Percentiles rank a stretch among this genome's conserved stretches.
Evolutionary conservation across 2,797 vertebrate genomes (phyloP).

Genomic region (Todus mexicanus): DNA sequence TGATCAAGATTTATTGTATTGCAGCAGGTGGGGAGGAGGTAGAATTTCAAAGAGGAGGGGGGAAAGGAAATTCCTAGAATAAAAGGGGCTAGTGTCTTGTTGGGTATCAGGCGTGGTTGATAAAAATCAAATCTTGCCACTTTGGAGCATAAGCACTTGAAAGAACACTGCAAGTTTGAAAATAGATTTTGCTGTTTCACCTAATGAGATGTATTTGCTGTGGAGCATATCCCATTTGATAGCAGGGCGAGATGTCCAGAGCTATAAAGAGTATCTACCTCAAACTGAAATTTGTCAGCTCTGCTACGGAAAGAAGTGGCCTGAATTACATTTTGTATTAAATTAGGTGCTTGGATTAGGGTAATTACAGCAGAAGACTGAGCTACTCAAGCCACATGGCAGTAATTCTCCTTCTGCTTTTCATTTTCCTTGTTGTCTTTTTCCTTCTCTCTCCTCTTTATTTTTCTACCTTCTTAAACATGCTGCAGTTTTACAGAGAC

Average conservation of each 20-base stretch:
- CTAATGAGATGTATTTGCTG: neutral
- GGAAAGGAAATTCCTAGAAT: neutral
- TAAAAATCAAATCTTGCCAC: neutral
- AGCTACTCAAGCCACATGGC: neutral
- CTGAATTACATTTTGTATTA: neutral
- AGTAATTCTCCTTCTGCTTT: neutral
- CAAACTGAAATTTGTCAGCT: neutral
- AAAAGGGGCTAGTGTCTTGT: neutral
- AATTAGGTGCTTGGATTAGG: neutral
- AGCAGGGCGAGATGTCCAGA: neutral
- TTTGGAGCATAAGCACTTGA: neutral
- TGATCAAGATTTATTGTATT: neutral
- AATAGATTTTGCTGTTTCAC: neutral
- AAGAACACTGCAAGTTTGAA: neutral
- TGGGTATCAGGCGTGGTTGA: neutral
- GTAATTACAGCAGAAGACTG: neutral
- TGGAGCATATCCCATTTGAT: neutral
- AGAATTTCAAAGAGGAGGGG: neutral
- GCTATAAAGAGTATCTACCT: neutral
- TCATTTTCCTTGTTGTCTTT: neutral
- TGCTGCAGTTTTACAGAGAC: neutral
- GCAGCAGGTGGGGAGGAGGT: neutral
- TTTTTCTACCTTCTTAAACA: neutral
- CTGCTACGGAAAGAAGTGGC: neutral
- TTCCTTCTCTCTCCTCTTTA: neutral